These are phyloP conservation scores for Leptinotarsa rubiginosa DNA, from an alignment of 2,888 invertebrate species.

Conservation along the genomic window DNA sequence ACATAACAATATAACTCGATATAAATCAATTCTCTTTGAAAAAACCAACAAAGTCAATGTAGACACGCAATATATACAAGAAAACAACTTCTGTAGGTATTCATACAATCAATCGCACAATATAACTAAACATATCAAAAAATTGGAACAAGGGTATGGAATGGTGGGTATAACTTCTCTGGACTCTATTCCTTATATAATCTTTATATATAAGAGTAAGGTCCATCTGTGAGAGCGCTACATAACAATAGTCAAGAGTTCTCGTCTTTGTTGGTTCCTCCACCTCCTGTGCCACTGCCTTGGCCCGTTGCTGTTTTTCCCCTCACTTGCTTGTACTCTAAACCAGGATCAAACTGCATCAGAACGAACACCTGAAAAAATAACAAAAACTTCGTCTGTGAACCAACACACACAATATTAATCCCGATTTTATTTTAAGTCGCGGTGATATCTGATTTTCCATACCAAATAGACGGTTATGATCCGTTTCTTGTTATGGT, in stretches of 20 bases:
- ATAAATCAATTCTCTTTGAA: not conserved
- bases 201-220: slow-evolving; percentile 87
- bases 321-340: slow-evolving; percentile 93
- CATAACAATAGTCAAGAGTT: slow-evolving; percentile 99
- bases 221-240: slow-evolving; percentile 99
- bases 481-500: too few relatives aligned
- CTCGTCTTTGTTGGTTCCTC: slow-evolving; percentile 87
- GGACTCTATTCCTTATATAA: slow-evolving; percentile 25
- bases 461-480: too few relatives aligned
- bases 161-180: slow-evolving; percentile 57
- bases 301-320: slow-evolving; percentile 67
- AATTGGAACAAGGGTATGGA: slow-evolving; percentile 53
- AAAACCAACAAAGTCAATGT: not conserved
- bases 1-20: slow-evolving; percentile 21
- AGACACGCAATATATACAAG: not conserved
- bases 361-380: slow-evolving; percentile 89
- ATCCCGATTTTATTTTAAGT: too few relatives aligned
- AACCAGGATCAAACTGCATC: slow-evolving; percentile 98
- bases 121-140: slow-evolving; percentile 17
- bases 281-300: slow-evolving; percentile 73
- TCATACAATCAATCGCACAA: not conserved
- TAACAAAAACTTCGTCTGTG: not conserved
- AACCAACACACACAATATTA: too few relatives aligned
- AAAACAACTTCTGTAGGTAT: not conserved
- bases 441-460: too few relatives aligned